Evolutionary conservation across 2,797 vertebrate species (phyloP).

Genomic region (Karalla daura): DNA sequence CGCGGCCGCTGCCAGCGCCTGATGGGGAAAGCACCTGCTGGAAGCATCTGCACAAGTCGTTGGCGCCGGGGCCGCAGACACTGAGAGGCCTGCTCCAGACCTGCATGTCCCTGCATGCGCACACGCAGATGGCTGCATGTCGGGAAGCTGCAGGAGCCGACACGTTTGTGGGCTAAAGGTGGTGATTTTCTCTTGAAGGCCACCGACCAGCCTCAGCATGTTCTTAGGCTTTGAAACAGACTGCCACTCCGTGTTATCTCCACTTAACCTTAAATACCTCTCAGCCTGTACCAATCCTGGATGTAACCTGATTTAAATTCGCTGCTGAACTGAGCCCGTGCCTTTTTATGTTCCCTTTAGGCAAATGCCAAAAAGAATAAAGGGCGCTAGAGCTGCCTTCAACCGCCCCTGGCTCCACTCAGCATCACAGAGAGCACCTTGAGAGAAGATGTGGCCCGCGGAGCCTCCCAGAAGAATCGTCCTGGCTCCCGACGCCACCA

Average conservation of each 20-base stretch:
- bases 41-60: conserved; percentile 65
- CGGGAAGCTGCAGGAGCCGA: conserved; percentile 53
- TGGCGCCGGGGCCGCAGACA: conserved; percentile 47
- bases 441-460: conserved; percentile 38
- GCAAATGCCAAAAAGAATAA: conserved; percentile 98
- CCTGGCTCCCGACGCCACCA: conserved; percentile 45
- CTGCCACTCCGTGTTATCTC: background rate
- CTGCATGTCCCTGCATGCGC: conserved; percentile 56
- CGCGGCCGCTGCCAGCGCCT: conserved; percentile 31
- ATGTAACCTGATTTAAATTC: background rate
- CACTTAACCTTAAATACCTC: conserved; percentile 15
- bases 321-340: background rate
- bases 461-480: conserved; percentile 44
- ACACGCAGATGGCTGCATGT: conserved; percentile 22
- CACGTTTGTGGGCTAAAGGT: conserved; percentile 52
- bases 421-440: conserved; percentile 30
- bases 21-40: conserved; percentile 77
- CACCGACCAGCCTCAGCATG: conserved; percentile 52
- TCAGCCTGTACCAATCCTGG: background rate
- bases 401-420: conserved; percentile 48
- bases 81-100: conserved; percentile 32
- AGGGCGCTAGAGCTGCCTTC: conserved; percentile 85
- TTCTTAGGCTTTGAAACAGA: conserved; percentile 25
- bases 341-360: conserved; percentile 75
- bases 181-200: conserved; percentile 48